Base-by-base conservation (phyloP, 2,888 invertebrate species). In the Pollenia labialis region DNA sequence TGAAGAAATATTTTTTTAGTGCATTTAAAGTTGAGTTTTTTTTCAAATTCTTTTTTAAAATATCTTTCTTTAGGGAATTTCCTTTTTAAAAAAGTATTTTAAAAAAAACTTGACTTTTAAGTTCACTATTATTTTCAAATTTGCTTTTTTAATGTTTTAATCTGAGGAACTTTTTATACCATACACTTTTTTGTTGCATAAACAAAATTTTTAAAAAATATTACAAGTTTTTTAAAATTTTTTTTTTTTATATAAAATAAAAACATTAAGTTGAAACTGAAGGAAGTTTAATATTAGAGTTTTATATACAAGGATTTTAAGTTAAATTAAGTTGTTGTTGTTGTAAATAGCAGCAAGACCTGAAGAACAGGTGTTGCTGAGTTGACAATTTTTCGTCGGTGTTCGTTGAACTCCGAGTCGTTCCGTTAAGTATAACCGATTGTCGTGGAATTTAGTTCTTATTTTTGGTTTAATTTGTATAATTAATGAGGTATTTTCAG, bases 121-220 rank as follows among this genome's bases (percentile, higher is more conserved):
- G 74, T 87, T 85, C 83, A 71, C 76, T 80, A 87, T 72, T 81
- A 50, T 54, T 64, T 62, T 58, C 81, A 87, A 88, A 60, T 75
- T 64, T 62, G 10, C 14, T 44, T 64, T 60, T 80, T 85, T 82
- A 71, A 58, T 79, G 44, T 77, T 68, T 88, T 90, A 92, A 91
- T 91, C 87, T 91, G 95, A 96, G 96, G 96, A 96, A 96, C 96
- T 96, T 96, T 95, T 96, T 95, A 96, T 96, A 96, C 96, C 96
- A 95, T 92, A 92, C 93, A 92, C 91, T 86, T 89, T 89, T 88
- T 87, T 81, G 82, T 83, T 88, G 88, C 89, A 90, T 88, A 88
- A 90, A 91, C 90, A 90, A 88, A 90, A 88, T 69, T 62, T 82
- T 81, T 68, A 58, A 50, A 75, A 83, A 80, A 71, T 76, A 86